Evolutionary conservation across 2,113 vertebrate species (phyloP), one percentile per base, ranked within the genome.

Genomic region (Struthidea cinerea): DNA sequence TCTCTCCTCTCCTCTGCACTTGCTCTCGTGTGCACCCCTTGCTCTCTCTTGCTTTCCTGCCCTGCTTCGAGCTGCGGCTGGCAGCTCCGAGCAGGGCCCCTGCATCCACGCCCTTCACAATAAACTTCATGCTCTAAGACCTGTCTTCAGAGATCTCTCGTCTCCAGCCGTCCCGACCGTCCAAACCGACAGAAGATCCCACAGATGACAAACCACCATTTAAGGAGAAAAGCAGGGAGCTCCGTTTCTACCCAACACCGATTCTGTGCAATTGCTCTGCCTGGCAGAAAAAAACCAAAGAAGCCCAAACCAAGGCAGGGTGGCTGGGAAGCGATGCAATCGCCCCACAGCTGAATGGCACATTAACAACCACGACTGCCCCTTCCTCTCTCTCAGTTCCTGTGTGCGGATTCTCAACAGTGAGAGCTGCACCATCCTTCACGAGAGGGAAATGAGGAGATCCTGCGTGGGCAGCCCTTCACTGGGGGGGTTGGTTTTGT

Each of bases 161-260:
- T n/a, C n/a, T n/a, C n/a, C n/a, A n/a, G n/a, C n/a, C n/a, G n/a
- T n/a, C n/a, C n/a, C n/a, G n/a, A n/a, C n/a, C n/a, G n/a, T n/a
- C n/a, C n/a, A n/a, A n/a, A n/a, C n/a, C n/a, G n/a, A n/a, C n/a
- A n/a, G n/a, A n/a, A n/a, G n/a, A n/a, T n/a, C n/a, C n/a, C n/a
- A n/a, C n/a, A n/a, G n/a, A n/a, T n/a, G 18, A 42, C 1, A 7
- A 57, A 19, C 53, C n/a, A 18, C 0, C 0, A 46, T 42, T 35
- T 15, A 39, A 1, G 20, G 23, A 44, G 6, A 86, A 63, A 50
- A 74, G 49, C 57, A 47, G 41, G 35, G 16, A 52, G 23, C 8
- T 75, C 28, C 44, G 28, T 44, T 49, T 13, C 33, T 50, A 56
- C 9, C 37, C 20, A 52, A 17, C 46, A 15, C 32, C 30, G 52